Percentiles rank a stretch among this genome's conserved stretches.
Evolutionary conservation across 2,888 invertebrate species (phyloP).

Genomic region (Cantharis rufa): DNA sequence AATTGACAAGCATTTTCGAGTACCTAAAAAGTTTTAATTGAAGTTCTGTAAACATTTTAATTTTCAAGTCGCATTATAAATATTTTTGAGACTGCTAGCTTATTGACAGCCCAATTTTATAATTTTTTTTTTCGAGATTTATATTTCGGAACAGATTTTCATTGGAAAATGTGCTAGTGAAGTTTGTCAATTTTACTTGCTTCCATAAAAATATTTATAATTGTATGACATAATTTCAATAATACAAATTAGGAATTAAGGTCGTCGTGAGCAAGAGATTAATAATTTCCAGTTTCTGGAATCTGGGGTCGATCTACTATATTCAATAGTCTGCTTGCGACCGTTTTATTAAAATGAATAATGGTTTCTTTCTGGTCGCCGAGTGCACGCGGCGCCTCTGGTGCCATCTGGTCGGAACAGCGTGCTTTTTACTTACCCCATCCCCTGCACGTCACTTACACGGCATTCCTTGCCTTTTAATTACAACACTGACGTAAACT

Average conservation of each 20-base stretch:
- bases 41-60: neutral
- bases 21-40: neutral
- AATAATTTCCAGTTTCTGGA: conserved; percentile 28
- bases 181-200: neutral
- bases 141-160: neutral
- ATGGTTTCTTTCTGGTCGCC: conserved; percentile 51
- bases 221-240: neutral
- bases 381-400: conserved; percentile 46
- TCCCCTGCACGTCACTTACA: conserved; percentile 48
- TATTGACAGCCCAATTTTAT: neutral
- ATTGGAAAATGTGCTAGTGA: neutral
- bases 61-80: neutral
- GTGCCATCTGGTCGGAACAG: conserved; percentile 53
- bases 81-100: neutral
- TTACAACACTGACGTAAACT: conserved; percentile 52
- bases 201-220: neutral
- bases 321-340: conserved; percentile 50
- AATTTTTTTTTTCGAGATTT: neutral
- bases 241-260: neutral
- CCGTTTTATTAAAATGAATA: conserved; percentile 54
- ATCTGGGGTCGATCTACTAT: conserved; percentile 40
- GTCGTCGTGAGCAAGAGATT: conserved; percentile 12
- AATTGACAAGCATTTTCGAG: neutral
- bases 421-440: conserved; percentile 46
- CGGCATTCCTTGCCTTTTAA: conserved; percentile 51